These are phyloP conservation scores for Thripadectes ignobilis DNA, from an alignment of 2,797 vertebrate genomes.

Conservation along the genomic window DNA sequence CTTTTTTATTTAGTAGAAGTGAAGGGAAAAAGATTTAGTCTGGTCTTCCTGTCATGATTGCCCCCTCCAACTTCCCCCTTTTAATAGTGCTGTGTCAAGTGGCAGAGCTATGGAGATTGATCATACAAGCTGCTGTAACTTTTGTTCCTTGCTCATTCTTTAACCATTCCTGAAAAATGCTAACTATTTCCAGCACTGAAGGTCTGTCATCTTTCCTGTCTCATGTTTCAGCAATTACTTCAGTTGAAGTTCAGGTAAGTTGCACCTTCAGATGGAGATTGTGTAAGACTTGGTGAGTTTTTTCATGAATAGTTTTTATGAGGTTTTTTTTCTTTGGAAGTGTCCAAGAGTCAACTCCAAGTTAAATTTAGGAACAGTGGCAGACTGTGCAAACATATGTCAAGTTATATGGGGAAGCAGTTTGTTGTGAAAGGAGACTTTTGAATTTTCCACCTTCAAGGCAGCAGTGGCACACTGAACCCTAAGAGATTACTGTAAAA, in stretches of 20 bases:
- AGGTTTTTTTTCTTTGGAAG: fast-evolving
- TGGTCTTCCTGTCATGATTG: background rate
- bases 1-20: background rate
- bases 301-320: background rate
- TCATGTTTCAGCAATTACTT: background rate
- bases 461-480: background rate
- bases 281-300: background rate
- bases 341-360: background rate
- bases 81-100: background rate
- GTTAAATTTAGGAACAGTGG: background rate
- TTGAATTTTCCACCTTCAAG: background rate
- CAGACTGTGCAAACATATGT: background rate
- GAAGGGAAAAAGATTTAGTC: background rate
- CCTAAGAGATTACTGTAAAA: background rate
- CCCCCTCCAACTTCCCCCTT: background rate
- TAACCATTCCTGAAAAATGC: background rate
- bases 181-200: background rate
- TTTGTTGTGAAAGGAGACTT: background rate
- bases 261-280: background rate
- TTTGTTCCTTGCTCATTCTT: background rate
- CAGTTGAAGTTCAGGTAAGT: background rate
- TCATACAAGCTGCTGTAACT: background rate
- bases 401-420: background rate
- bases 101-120: background rate
- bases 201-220: background rate